Base-by-base conservation (phyloP, 2,113 vertebrate genomes). In the Circaetus cinerascens region DNA sequence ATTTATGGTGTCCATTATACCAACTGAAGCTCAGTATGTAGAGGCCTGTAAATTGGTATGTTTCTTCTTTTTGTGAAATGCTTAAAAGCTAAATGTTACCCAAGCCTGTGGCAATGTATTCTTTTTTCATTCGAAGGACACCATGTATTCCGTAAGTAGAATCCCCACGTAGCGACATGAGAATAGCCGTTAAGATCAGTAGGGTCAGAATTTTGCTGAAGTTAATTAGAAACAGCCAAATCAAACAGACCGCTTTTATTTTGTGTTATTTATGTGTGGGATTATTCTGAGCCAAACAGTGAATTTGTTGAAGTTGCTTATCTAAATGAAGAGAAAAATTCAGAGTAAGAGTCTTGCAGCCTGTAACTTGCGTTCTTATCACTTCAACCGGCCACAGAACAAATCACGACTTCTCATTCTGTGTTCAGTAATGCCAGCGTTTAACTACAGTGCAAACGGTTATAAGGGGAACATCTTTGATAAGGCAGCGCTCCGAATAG, bases 351-450 rank as follows among this genome's bases (percentile, higher is more conserved):
- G 29, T 38, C 53, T 78, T 34, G 11, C 21, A 15, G 34, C 11
- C 46, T 78, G 64, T 38, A 90, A 19, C 36, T 76, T 7, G 3
- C 27, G 9, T 46, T 75, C 20, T 29, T 46, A 17, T 23, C 27
- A 6, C 9, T 64, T n/a, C 36, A 78, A 63, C 23, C 0, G 0
- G 26, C 29, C 9, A 3, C 46, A 32, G 76, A 84, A 66, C 45
- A 86, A 84, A 77, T 40, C 68, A 45, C 1, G 0, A 5, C 13
- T 27, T 60, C 48, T 85, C 53, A 13, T 34, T 66, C 55, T 19
- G 1, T 17, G 26, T 22, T 57, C 3, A 0, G 11, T 36, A 46
- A 51, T 30, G 32, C 16, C 14, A 13, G 17, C n/a, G 48, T 63
- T 72, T 68, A 67, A 36, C 25, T 23, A 20, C 6, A 2, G 40